phyloP scores from a whole-genome alignment of 2,888 invertebrate genomes.

The Folsomia manolachei region DNA sequence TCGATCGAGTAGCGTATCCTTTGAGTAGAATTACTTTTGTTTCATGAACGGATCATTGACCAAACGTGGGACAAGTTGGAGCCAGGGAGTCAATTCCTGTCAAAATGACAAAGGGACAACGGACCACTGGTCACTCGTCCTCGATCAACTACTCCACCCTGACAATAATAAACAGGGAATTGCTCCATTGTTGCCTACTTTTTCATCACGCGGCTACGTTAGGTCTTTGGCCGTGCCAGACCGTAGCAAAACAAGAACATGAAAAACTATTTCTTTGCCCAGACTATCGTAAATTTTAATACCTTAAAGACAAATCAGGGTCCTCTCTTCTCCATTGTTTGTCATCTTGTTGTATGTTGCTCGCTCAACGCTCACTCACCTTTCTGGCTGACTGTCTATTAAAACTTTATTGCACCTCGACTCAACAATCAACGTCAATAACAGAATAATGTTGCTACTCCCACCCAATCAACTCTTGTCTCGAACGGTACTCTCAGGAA shows the following conservation, averaged over 20 bases:
- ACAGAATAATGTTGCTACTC: too few relatives aligned
- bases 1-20: too few relatives aligned
- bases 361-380: too few relatives aligned
- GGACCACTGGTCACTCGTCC: conserved; percentile 1
- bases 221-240: neutral
- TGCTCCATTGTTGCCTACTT: conserved; percentile 4
- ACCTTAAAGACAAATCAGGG: conserved; percentile 17
- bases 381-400: neutral
- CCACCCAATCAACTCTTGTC: too few relatives aligned
- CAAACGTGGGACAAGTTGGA: conserved; percentile 10
- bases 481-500: too few relatives aligned
- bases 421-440: neutral
- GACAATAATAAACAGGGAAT: conserved; percentile 18
- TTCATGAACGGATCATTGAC: neutral
- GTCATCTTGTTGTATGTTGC: too few relatives aligned
- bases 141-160: conserved; percentile 12
- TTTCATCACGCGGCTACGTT: neutral
- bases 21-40: neutral
- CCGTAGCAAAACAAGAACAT: conserved; percentile 11
- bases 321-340: neutral
- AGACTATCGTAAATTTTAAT: conserved; percentile 17
- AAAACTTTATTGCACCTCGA: neutral
- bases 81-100: conserved; percentile 20
- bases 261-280: conserved; percentile 11
- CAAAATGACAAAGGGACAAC: conserved; percentile 19